phyloP scores from a whole-genome alignment of 2,888 invertebrate genomes.

The Dinocampus coccinellae region DNA sequence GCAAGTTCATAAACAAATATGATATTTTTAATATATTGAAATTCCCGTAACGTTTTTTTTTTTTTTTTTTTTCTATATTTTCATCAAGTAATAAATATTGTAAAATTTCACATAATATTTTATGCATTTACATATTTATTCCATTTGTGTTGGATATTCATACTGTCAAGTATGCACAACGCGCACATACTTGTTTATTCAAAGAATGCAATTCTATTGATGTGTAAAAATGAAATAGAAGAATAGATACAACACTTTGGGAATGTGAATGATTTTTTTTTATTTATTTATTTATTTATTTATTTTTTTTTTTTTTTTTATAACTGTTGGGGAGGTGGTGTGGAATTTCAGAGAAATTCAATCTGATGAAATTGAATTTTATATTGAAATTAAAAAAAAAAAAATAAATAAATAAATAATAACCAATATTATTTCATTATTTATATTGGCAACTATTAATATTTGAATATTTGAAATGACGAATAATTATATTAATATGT shows the following conservation, averaged over 20 bases:
- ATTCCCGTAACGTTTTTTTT: no score
- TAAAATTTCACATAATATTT: no score
- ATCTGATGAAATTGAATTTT: constrained; percentile 41
- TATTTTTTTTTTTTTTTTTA: no score
- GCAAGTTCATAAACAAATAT: no score
- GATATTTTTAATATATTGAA: no score
- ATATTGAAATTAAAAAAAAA: no score
- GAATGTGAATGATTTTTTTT: constrained; percentile 29
- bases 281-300: no score
- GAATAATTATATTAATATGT: constrained; percentile 11
- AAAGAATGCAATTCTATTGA: constrained; percentile 37
- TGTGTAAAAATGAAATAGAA: neutral
- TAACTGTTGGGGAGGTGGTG: constrained; percentile 30
- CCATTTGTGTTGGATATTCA: constrained; percentile 1
- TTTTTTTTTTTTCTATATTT: no score
- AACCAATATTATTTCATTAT: no score
- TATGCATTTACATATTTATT: no score
- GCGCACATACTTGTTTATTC: constrained; percentile 29
- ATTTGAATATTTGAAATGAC: neutral
- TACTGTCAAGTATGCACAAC: neutral
- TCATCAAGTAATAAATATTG: no score
- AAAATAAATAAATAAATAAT: no score
- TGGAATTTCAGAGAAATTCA: constrained; percentile 41
- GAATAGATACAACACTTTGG: constrained; percentile 8
- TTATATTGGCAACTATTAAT: constrained; percentile 15